Evolutionary conservation across 1,140 invertebrate species (phyloP).

Genomic region (Drosophila arawakana): DNA sequence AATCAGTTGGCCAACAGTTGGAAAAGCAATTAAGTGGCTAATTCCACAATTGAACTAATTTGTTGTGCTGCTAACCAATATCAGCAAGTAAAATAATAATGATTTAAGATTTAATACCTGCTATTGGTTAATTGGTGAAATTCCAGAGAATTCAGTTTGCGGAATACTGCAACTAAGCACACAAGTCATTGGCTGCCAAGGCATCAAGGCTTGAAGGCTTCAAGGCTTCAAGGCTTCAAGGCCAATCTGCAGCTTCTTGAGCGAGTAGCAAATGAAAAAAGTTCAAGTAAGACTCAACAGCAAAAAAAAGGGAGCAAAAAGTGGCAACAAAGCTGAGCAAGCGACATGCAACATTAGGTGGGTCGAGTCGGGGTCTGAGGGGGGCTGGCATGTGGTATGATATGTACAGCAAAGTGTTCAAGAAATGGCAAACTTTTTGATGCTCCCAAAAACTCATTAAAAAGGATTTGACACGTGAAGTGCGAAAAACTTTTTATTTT

Average conservation of each 20-base stretch:
- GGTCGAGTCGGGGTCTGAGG: background rate
- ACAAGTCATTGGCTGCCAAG: slow-evolving; percentile 2
- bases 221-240: slow-evolving; percentile 4
- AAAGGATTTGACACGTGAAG: slow-evolving; percentile 84
- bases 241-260: slow-evolving; percentile 23
- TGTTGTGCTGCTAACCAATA: background rate
- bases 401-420: slow-evolving; percentile 59
- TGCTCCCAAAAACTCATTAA: slow-evolving; percentile 84
- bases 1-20: slow-evolving; percentile 12
- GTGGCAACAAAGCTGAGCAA: slow-evolving; percentile 11
- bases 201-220: slow-evolving; percentile 1
- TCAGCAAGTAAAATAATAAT: background rate
- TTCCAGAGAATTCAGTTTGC: slow-evolving; percentile 26
- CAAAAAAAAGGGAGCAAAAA: slow-evolving; percentile 29
- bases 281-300: slow-evolving; percentile 30
- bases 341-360: background rate
- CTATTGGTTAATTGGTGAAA: background rate
- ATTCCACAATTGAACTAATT: slow-evolving; percentile 2
- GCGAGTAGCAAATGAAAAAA: slow-evolving; percentile 47
- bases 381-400: slow-evolving; percentile 36
- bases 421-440: slow-evolving; percentile 83
- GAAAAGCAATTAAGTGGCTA: slow-evolving; percentile 38
- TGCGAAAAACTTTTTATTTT: slow-evolving; percentile 82
- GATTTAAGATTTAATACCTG: background rate
- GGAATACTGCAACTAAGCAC: slow-evolving; percentile 4